Conservation (phyloP, 2,888 invertebrate genomes). For the Drosophila mercatorum region DNA sequence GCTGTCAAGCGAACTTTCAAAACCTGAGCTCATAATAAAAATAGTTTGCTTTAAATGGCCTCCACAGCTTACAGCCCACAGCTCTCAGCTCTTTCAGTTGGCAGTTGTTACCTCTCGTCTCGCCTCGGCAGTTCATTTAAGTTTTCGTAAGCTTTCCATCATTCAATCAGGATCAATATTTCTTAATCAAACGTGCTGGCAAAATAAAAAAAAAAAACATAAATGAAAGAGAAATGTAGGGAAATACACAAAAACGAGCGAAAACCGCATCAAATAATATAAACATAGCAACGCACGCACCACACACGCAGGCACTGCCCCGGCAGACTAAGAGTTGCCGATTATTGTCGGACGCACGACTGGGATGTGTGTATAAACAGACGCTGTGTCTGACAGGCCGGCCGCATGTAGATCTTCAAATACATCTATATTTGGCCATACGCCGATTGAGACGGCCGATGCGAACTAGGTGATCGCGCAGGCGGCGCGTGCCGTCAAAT, state of each 20-base stretch:
- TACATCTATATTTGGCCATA: conserved; percentile 6
- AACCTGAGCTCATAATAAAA: conserved; percentile 69
- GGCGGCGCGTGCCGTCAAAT: conserved; percentile 2
- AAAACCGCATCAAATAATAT: conserved; percentile 39
- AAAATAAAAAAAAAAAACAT: conserved; percentile 29
- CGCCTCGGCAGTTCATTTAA: conserved; percentile 33
- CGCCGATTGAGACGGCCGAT: not conserved
- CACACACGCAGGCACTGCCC: conserved; percentile 21
- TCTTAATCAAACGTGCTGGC: conserved; percentile 69
- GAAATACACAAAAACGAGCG: conserved; percentile 21
- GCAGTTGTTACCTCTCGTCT: not conserved
- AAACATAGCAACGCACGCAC: conserved; percentile 45
- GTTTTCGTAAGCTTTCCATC: conserved; percentile 76
- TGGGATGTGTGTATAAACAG: conserved; percentile 49
- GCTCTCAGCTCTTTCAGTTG: conserved; percentile 9
- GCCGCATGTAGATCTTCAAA: conserved; percentile 23
- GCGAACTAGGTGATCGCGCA: conserved; percentile 1
- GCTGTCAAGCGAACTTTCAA: conserved; percentile 72
- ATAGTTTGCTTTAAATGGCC: conserved; percentile 46
- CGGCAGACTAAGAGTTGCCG: conserved; percentile 60
- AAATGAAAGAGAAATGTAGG: not conserved
- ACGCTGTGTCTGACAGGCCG: conserved; percentile 61
- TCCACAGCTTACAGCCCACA: conserved; percentile 16
- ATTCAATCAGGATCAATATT: conserved; percentile 81
- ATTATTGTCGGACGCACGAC: conserved; percentile 28